phyloP scores from a whole-genome alignment of 2,888 invertebrate genomes.

The Acanthosepion esculentum region DNA sequence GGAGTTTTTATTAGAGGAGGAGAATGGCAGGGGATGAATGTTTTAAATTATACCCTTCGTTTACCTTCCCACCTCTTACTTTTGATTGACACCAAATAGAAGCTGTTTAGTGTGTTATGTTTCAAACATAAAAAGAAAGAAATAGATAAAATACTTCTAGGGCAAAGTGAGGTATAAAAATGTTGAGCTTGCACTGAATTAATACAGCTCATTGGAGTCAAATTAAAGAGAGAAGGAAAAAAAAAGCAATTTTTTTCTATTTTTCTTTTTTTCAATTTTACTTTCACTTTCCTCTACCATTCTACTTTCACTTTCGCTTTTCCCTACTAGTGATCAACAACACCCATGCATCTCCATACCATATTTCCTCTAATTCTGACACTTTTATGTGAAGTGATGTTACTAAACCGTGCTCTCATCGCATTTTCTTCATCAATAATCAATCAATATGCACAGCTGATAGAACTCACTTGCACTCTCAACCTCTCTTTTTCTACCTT shows the following conservation, averaged over 20 bases:
- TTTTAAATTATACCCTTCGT: not conserved
- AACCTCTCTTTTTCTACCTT: not conserved
- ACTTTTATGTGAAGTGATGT: constrained; percentile 6
- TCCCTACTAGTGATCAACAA: not conserved
- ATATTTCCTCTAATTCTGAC: not conserved
- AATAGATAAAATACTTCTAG: not conserved
- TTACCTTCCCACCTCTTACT: not conserved
- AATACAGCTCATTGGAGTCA: constrained; percentile 21
- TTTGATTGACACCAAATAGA: not conserved
- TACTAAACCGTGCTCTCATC: constrained; percentile 33
- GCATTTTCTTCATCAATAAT: constrained; percentile 22
- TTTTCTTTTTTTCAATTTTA: not conserved
- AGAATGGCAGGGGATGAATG: not conserved
- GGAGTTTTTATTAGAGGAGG: no score
- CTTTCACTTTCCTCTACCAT: not conserved
- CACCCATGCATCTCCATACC: not conserved
- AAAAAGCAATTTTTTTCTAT: not conserved
- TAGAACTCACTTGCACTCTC: not conserved
- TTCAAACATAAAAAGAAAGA: not conserved
- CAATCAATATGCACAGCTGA: constrained; percentile 33
- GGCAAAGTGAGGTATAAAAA: not conserved
- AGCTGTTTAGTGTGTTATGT: not conserved
- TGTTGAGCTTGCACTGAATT: constrained; percentile 33
- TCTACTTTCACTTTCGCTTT: not conserved
- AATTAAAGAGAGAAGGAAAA: constrained; percentile 11